These are phyloP conservation scores for Holothuria scabra DNA, from an alignment of 53 echinoderm and acorn worm species.

Conservation along the genomic window DNA sequence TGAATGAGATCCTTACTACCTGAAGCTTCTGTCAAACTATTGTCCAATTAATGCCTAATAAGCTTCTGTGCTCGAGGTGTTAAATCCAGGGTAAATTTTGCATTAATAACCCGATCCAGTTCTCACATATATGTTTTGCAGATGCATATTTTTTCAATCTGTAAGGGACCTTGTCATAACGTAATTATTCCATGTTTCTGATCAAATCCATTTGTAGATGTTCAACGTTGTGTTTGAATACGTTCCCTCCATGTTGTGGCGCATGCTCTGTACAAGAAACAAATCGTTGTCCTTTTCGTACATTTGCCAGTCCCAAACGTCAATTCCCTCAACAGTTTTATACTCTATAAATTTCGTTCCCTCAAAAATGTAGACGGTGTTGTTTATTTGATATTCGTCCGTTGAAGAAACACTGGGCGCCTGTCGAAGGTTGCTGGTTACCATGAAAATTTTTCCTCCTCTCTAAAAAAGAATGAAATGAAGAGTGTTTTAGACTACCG, in stretches of 20 bases:
- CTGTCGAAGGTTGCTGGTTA: conserved; percentile 47
- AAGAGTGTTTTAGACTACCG: no score
- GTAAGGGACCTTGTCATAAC: no score
- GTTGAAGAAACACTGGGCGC: conserved; percentile 1
- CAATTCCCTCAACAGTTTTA: conserved; percentile 54
- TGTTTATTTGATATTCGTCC: conserved; percentile 44
- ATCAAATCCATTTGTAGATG: conserved; percentile 61
- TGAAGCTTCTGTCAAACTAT: no score
- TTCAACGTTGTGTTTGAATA: conserved; percentile 38
- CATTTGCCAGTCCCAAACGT: conserved; percentile 47
- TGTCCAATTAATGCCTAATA: no score
- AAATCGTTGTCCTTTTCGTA: conserved; percentile 75
- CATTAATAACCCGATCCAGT: no score
- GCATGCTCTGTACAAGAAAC: conserved; percentile 60
- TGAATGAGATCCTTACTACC: no score
- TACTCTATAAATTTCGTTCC: conserved; percentile 71
- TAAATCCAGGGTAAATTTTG: no score
- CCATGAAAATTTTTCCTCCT: conserved; percentile 52
- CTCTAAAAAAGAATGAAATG: conserved; percentile 39
- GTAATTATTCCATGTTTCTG: no score
- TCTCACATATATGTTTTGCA: no score
- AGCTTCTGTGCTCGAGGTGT: no score
- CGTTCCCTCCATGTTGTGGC: conserved; percentile 28
- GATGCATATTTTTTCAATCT: no score
- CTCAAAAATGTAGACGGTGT: conserved; percentile 61